phyloP scores from a whole-genome alignment of 2,797 vertebrate species.

The Channa striata region DNA sequence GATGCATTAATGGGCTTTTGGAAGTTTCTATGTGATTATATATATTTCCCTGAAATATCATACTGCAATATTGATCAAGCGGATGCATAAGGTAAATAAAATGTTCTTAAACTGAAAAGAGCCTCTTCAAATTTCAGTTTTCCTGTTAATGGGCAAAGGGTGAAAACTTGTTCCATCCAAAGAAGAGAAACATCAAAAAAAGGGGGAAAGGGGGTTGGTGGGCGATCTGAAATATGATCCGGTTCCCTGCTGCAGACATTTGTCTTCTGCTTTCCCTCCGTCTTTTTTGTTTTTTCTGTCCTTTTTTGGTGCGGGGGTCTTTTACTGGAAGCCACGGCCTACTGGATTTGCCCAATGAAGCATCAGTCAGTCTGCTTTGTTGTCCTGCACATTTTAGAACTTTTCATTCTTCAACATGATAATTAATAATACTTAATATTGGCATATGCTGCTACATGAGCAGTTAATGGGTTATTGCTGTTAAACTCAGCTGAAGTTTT shows the following conservation, averaged over 20 bases:
- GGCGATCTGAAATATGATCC: conserved; percentile 28
- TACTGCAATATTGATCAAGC: too few species aligned
- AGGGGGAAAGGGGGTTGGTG: neutral
- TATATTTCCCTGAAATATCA: too few species aligned
- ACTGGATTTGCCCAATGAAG: neutral
- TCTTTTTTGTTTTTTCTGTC: neutral
- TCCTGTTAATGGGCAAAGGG: too few species aligned
- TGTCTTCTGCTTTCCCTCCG: neutral
- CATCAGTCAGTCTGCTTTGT: neutral
- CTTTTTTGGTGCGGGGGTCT: too few species aligned
- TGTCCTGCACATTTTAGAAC: neutral
- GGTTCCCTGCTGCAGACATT: neutral
- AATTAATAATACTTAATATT: too few species aligned
- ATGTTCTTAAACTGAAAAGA: neutral
- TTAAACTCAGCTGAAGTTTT: neutral
- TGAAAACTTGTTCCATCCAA: neutral
- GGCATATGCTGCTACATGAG: too few species aligned
- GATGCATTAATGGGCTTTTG: too few species aligned
- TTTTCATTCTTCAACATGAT: too few species aligned
- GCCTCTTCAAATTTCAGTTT: too few species aligned
- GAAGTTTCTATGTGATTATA: too few species aligned
- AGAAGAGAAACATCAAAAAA: neutral
- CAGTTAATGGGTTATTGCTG: too few species aligned
- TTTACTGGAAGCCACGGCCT: conserved; percentile 42
- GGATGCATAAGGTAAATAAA: too few species aligned